A percentile compares a stretch with the other conserved stretches of the same genome.
These are phyloP conservation scores for Peromyscus nudipes DNA, from an alignment of 2,797 vertebrate species.

Conservation along the genomic window DNA sequence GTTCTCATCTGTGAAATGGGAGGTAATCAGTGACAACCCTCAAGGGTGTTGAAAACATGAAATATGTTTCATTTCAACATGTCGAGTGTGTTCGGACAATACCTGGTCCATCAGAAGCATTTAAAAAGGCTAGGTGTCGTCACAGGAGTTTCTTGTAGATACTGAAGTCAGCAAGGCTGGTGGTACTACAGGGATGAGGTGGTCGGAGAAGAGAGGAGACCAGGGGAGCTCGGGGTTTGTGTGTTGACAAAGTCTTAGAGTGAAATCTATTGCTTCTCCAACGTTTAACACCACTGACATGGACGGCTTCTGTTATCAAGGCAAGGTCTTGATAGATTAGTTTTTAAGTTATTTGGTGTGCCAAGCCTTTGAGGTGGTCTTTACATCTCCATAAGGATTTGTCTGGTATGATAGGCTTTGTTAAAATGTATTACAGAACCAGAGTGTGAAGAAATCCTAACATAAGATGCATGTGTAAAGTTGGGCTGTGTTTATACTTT, in stretches of 20 bases:
- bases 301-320: background rate
- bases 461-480: background rate
- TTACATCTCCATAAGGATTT: constrained; percentile 22
- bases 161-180: background rate
- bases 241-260: background rate
- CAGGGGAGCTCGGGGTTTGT: background rate
- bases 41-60: background rate
- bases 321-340: background rate
- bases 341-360: constrained; percentile 3
- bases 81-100: background rate
- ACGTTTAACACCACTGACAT: constrained; percentile 1
- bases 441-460: constrained; percentile 11
- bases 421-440: constrained; percentile 6
- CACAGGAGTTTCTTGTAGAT: background rate
- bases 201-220: background rate
- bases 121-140: background rate
- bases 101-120: background rate
- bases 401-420: background rate
- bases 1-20: background rate
- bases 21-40: background rate
- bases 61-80: background rate
- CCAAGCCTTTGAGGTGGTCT: constrained; percentile 12
- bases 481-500: background rate
- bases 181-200: background rate
- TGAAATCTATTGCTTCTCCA: background rate